Percentiles rank a stretch among this genome's conserved stretches.
These are phyloP conservation scores for Mamestra configurata DNA, from an alignment of 1,140 invertebrate species.

Conservation along the genomic window DNA sequence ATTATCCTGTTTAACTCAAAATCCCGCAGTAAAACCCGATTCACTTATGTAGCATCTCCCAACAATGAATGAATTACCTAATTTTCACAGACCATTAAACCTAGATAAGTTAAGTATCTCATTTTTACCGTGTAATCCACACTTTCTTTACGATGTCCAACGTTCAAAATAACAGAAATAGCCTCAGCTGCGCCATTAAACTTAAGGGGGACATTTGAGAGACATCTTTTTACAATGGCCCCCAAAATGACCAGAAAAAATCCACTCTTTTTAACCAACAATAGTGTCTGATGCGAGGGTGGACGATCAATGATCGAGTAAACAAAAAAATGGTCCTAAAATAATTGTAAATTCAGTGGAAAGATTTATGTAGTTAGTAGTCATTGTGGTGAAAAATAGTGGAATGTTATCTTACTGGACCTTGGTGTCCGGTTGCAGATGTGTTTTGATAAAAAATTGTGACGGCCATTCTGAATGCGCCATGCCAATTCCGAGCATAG, in stretches of 20 bases:
- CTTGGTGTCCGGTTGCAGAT: conserved; percentile 79
- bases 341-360: conserved; percentile 77
- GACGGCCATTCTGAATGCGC: background rate
- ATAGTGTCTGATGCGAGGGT: conserved; percentile 77
- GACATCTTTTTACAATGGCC: conserved; percentile 80
- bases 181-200: conserved; percentile 78
- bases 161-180: conserved; percentile 61
- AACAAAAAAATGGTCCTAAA: conserved; percentile 73
- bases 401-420: conserved; percentile 60
- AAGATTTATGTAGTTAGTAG: conserved; percentile 79
- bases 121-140: conserved; percentile 59
- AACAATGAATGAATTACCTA: conserved; percentile 11
- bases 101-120: conserved; percentile 19
- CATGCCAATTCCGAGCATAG: conserved; percentile 42
- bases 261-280: conserved; percentile 71
- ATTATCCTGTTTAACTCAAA: background rate
- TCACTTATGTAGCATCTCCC: background rate
- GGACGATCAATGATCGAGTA: conserved; percentile 76
- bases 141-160: conserved; percentile 54
- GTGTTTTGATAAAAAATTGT: conserved; percentile 62
- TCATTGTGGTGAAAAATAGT: conserved; percentile 66
- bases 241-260: conserved; percentile 83
- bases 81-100: conserved; percentile 38
- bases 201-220: conserved; percentile 73
- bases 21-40: background rate